Evolutionary conservation across 2,888 invertebrate species (phyloP).

Genomic region (Ecliptopera silaceata): DNA sequence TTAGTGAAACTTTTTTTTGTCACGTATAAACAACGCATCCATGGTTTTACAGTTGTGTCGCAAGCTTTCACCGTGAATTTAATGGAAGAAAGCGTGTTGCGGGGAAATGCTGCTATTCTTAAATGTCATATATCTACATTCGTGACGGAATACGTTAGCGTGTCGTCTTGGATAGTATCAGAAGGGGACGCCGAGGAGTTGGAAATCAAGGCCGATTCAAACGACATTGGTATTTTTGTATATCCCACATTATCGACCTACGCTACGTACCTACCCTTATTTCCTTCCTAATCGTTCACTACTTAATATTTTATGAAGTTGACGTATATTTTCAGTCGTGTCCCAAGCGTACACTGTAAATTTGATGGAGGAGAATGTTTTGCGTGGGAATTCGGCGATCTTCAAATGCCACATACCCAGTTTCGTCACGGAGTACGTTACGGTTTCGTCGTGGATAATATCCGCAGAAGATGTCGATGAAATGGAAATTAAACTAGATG

Average conservation of each 20-base stretch:
- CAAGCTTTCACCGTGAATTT: constrained; percentile 94
- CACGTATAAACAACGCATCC: constrained; percentile 18
- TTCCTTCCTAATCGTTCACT: constrained; percentile 26
- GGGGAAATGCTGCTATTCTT: constrained; percentile 94
- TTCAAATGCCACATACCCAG: constrained; percentile 96
- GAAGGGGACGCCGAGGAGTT: constrained; percentile 80
- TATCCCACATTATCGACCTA: constrained; percentile 15
- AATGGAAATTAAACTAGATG: constrained; percentile 66
- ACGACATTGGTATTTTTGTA: constrained; percentile 64
- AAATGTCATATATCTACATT: constrained; percentile 97
- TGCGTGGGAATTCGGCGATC: constrained; percentile 94
- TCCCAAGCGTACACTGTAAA: constrained; percentile 94
- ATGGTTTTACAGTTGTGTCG: constrained; percentile 88
- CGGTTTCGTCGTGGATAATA: constrained; percentile 93
- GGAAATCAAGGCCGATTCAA: constrained; percentile 74
- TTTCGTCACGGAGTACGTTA: constrained; percentile 95
- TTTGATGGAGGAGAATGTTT: constrained; percentile 96
- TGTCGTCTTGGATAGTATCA: constrained; percentile 93
- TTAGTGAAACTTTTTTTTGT: constrained; percentile 6
- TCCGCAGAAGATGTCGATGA: constrained; percentile 86
- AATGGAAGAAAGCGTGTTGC: constrained; percentile 95
- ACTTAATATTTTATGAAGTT: background rate
- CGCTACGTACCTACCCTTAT: constrained; percentile 33
- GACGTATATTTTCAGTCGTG: constrained; percentile 87
- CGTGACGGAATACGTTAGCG: constrained; percentile 94